A percentile compares a stretch with the other conserved stretches of the same genome.
Evolutionary conservation across 2,113 vertebrate genomes (phyloP).

Genomic region (Oreochromis niloticus): DNA sequence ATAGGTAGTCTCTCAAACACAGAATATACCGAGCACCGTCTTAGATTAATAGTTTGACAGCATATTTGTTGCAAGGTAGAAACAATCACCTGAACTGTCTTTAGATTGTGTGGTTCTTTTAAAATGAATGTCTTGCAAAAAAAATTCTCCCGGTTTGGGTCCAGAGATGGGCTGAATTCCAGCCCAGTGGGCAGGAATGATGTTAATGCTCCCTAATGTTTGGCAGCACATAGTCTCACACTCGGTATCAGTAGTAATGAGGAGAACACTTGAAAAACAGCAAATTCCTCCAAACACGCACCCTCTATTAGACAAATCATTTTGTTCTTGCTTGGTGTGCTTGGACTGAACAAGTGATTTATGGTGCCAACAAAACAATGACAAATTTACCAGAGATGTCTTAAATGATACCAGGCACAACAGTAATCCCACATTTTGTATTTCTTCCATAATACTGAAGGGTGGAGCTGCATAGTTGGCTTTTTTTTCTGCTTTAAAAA

Average conservation of each 20-base stretch:
- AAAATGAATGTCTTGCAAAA: conserved; percentile 18
- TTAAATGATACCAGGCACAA: conserved; percentile 6
- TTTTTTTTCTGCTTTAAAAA: neutral
- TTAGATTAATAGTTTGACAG: neutral
- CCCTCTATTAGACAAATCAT: conserved; percentile 21
- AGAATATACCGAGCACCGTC: neutral
- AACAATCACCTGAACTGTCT: neutral
- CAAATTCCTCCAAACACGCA: conserved; percentile 39
- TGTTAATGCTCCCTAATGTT: conserved; percentile 55
- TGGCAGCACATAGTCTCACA: conserved; percentile 17
- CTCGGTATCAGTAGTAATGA: conserved; percentile 28
- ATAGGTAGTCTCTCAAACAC: neutral
- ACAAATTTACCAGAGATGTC: neutral
- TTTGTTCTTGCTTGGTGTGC: neutral
- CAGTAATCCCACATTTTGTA: neutral
- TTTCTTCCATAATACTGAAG: neutral
- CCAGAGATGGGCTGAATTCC: conserved; percentile 16
- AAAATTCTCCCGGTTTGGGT: neutral
- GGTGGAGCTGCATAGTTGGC: neutral
- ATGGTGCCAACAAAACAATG: conserved; percentile 1
- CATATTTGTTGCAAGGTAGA: neutral
- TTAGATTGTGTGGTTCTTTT: neutral
- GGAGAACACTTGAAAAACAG: conserved; percentile 42
- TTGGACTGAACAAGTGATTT: neutral
- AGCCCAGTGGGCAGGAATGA: conserved; percentile 32